Conservation (phyloP, 2,113 vertebrate genomes). For the Atherinomorus stipes region DNA sequence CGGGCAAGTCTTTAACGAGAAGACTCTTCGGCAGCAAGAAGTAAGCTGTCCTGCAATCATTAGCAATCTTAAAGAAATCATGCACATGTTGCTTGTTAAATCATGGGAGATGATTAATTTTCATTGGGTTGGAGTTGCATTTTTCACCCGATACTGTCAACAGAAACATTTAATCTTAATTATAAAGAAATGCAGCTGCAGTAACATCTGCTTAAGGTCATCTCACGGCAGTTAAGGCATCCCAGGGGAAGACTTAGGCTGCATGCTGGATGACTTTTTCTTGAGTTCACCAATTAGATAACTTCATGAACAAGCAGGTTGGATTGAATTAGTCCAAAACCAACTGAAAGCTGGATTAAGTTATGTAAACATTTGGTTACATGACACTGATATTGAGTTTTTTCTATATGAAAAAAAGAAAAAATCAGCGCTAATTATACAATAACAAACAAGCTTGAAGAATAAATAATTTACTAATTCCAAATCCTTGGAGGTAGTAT, state of each 20-base stretch:
- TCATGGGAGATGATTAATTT: constrained; percentile 4
- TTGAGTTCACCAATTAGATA: constrained; percentile 16
- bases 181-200: constrained; percentile 10
- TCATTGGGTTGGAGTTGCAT: not conserved
- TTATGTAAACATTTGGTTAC: constrained; percentile 32
- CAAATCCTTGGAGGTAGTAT: constrained; percentile 52
- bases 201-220: constrained; percentile 21
- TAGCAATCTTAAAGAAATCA: not conserved
- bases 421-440: constrained; percentile 39
- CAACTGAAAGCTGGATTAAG: constrained; percentile 13
- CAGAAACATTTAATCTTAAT: constrained; percentile 21
- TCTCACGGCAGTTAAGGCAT: not conserved
- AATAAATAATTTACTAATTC: constrained; percentile 63
- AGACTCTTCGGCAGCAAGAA: not conserved
- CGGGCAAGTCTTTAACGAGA: constrained; percentile 8
- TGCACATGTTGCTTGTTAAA: not conserved
- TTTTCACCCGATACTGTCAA: not conserved
- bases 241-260: not conserved
- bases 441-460: constrained; percentile 50
- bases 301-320: constrained; percentile 4
- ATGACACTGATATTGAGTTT: not conserved
- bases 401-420: too few relatives aligned
- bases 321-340: not conserved
- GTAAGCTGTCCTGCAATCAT: not conserved
- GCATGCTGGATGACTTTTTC: not conserved